phyloP scores from a whole-genome alignment of 2,888 invertebrate genomes.

The Drosophila leonis region DNA sequence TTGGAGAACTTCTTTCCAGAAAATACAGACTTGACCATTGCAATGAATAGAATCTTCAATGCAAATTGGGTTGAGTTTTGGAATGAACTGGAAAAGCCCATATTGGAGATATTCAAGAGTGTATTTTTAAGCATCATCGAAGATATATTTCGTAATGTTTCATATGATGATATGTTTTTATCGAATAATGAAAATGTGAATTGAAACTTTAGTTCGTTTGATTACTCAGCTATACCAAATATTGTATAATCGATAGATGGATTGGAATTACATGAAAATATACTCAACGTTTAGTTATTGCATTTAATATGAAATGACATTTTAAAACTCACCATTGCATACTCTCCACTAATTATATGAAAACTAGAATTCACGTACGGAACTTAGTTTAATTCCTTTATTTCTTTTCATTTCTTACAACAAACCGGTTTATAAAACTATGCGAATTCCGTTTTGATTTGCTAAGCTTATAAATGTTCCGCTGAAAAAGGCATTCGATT shows the following conservation, averaged over 20 bases:
- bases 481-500: not conserved
- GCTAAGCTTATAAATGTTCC: constrained; percentile 27
- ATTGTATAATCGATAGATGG: too few relatives aligned
- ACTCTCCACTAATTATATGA: constrained; percentile 8
- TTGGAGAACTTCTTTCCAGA: constrained; percentile 60
- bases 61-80: constrained; percentile 64
- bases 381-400: constrained; percentile 6
- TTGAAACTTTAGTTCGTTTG: not conserved
- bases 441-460: constrained; percentile 24
- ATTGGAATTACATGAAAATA: not conserved
- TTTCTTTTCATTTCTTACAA: not conserved
- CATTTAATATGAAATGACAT: constrained; percentile 19
- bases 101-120: constrained; percentile 48
- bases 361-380: constrained; percentile 7
- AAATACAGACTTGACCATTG: constrained; percentile 56
- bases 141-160: constrained; percentile 51
- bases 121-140: constrained; percentile 55
- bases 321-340: constrained; percentile 11
- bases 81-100: constrained; percentile 65
- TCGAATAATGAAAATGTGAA: constrained; percentile 2
- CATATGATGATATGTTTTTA: constrained; percentile 67
- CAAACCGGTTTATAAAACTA: constrained; percentile 48
- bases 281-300: not conserved
- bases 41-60: constrained; percentile 55
- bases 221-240: constrained; percentile 3